Evolutionary conservation across 1,140 invertebrate species (phyloP).

Genomic region (Heterodera carotae): DNA sequence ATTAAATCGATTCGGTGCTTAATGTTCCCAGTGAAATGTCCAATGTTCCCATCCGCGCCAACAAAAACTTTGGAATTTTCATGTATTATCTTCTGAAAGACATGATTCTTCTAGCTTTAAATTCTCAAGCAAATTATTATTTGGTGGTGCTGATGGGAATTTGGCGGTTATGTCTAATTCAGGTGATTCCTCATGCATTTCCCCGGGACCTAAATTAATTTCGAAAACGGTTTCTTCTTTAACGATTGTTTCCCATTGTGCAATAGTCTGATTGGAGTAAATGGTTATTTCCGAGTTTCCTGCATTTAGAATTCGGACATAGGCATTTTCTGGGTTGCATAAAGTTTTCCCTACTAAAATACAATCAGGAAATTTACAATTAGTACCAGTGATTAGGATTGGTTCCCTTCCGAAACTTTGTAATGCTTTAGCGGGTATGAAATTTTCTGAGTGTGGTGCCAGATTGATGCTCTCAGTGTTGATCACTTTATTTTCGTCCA

Average conservation of each 20-base stretch:
- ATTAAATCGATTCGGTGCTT: no score
- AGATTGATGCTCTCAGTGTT: neutral
- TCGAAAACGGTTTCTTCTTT: neutral
- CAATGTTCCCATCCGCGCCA: slow-evolving; percentile 7
- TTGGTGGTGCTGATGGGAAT: neutral
- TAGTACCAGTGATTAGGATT: neutral
- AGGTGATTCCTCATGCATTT: neutral
- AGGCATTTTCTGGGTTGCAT: neutral
- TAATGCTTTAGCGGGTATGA: neutral
- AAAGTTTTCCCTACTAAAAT: slow-evolving; percentile 8
- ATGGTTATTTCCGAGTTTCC: no score
- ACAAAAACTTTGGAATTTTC: slow-evolving; percentile 3
- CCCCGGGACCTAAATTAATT: neutral
- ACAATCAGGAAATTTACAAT: neutral
- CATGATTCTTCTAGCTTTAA: no score
- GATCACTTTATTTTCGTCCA: neutral
- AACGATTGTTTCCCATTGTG: neutral
- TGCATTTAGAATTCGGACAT: neutral
- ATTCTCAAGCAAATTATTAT: no score
- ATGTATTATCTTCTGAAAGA: neutral
- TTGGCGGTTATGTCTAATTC: neutral
- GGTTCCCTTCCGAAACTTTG: neutral
- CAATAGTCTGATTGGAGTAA: neutral
- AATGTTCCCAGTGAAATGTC: neutral
- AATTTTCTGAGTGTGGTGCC: slow-evolving; percentile 1